Evolutionary conservation across 2,888 invertebrate genomes (phyloP), one percentile per base, ranked within the genome.

Genomic region (Nymphalis urticae): DNA sequence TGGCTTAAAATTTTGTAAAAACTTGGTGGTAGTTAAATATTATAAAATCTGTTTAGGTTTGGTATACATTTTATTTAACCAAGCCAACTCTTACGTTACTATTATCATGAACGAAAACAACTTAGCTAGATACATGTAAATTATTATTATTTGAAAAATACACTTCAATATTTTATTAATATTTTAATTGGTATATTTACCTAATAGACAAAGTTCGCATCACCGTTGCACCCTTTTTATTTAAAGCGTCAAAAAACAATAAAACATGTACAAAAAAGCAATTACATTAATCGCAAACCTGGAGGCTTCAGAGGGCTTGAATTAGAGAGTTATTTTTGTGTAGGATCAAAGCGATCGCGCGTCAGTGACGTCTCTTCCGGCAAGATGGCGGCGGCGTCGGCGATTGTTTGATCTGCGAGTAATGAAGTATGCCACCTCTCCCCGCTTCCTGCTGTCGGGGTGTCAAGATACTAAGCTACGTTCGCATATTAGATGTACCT

Each of bases 341-440:
- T 76, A 77, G 86, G 91, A 92, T 92, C 91, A 91, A 91, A 92
- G 91, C 85, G 86, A 89, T 87, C 83, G 85, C 80, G 82, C 85
- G 86, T 85, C 87, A 85, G 81, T 87, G 87, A 89, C 75, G 77
- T 89, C 87, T 90, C 88, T 87, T 92, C 92, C 92, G 89, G 82
- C 86, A 89, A 91, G 91, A 91, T 91, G 92, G 90, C 90, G 90
- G 84, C 86, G 82, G 79, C 81, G 80, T 82, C 66, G 80, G 79
- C 85, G 89, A 91, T 93, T 93, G 93, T 93, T 92, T 92, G 92
- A 92, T 90, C 89, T 88, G 85, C 87, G 88, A 88, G 92, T 93
- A 93, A 93, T 93, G 93, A 93, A 93, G 92, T 92, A 87, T 90
- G 88, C 86, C 88, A 87, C 84, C 86, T 86, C 89, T 86, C 88